Evolutionary conservation across 2,797 vertebrate genomes (phyloP), one percentile per base, ranked within the genome.

Genomic region (Babyrousa celebensis): DNA sequence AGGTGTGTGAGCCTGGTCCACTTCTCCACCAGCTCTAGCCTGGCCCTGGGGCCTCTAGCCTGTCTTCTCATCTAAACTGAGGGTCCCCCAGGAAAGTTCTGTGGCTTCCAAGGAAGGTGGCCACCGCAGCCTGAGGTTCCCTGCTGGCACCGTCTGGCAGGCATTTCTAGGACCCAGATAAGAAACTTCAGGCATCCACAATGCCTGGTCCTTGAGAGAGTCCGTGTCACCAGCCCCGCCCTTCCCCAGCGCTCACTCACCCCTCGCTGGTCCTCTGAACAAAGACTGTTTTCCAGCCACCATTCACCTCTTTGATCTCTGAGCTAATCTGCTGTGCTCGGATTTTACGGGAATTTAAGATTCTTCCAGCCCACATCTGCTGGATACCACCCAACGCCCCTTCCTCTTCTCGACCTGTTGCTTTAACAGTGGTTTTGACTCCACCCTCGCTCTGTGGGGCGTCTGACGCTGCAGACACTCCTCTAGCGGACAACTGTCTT

Each of bases 401-500:
- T 14, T 20, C 20, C 40, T 15, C 52, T 56, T 36, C 27, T 9
- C 7, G 52, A 21, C 14, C 36, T 25, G 36, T 25, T 43, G 23
- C 40, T 89, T 85, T 18, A 56, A 56, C 63, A n/a, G 5, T 1
- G 12, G 65, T n/a, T 54, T 36, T 2, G 27, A 32, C 32, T 62
- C 23, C 10, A 65, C 1, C 18, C 27, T 27, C 2, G 17, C 71
- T 80, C 58, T 36, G 67, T 2, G 7, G 52, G 68, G 74, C 1
- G 1, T 3, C 9, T 1, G 27, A 16, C 0, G 0, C n/a, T 12
- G 6, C 20, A 1, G 25, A 77, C n/a, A 2, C 3, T 14, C 18
- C 25, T 5, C 4, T 18, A n/a, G 63, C n/a, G 71, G n/a, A 27
- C 56, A 17, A 52, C 12, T 15, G 23, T 25, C 20, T 48, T 32